A percentile compares a stretch with the other conserved stretches of the same genome.
Evolutionary conservation across 2,888 invertebrate species (phyloP).

Genomic region (Cyclophora albipunctata): DNA sequence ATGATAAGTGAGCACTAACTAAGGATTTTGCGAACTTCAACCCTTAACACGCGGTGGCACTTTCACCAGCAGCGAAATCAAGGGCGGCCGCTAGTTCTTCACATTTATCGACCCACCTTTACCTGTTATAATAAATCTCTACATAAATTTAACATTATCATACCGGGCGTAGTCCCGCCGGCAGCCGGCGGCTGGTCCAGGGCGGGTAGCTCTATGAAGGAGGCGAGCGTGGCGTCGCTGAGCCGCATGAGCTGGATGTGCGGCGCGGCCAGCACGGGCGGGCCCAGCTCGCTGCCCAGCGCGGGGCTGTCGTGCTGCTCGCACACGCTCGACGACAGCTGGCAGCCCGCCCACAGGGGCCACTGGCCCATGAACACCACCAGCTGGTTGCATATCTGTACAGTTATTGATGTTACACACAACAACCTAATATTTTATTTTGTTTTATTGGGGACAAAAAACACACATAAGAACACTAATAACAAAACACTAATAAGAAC

Average conservation of each 20-base stretch:
- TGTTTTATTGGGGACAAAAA: no score
- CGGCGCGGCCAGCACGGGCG: slow-evolving; percentile 87
- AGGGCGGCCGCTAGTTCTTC: no score
- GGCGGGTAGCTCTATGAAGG: slow-evolving; percentile 91
- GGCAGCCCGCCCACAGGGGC: slow-evolving; percentile 93
- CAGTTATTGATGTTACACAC: background rate
- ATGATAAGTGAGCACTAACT: no score
- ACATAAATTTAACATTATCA: no score
- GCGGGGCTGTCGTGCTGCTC: slow-evolving; percentile 91
- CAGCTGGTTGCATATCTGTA: slow-evolving; percentile 86
- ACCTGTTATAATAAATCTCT: no score
- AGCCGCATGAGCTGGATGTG: slow-evolving; percentile 91
- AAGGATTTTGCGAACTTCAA: no score
- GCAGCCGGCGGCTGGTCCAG: slow-evolving; percentile 78
- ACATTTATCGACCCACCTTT: no score
- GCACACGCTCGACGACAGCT: slow-evolving; percentile 91
- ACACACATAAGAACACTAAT: no score
- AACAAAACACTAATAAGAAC: no score
- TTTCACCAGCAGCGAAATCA: no score
- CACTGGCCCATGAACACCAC: slow-evolving; percentile 96
- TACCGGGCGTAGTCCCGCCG: slow-evolving; percentile 45
- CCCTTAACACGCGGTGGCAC: no score
- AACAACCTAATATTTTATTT: no score
- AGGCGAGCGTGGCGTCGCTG: slow-evolving; percentile 87
- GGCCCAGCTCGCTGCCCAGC: slow-evolving; percentile 82